Percentiles rank a stretch among this genome's conserved stretches.
Conservation (phyloP, 2,797 vertebrate species). For the Potorous gilbertii region DNA sequence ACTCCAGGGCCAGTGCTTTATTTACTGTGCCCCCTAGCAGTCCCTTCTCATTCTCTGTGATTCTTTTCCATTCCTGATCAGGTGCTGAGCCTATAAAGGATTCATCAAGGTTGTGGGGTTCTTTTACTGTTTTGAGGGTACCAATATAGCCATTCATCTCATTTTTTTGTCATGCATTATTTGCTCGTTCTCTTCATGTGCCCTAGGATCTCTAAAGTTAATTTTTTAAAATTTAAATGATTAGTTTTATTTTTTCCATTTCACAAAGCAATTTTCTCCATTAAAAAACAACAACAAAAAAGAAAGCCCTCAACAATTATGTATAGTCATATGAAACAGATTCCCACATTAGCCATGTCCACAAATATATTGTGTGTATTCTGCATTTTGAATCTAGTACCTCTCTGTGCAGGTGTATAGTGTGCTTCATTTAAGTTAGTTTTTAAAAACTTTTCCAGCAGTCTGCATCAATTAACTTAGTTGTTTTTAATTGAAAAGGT, state of each 20-base stretch:
- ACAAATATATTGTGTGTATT: neutral
- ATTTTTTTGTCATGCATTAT: neutral
- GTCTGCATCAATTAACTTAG: neutral
- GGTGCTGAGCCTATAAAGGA: neutral
- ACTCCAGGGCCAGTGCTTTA: too few species aligned
- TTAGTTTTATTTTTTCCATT: neutral
- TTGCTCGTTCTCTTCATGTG: neutral
- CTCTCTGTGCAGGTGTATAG: neutral
- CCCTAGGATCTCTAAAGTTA: neutral
- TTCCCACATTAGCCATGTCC: neutral
- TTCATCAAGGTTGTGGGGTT: neutral
- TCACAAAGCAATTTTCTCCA: neutral
- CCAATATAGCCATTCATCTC: neutral
- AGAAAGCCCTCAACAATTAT: neutral
- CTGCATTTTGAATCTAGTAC: neutral
- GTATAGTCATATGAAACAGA: neutral
- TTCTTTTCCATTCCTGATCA: neutral
- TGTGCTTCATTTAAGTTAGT: neutral
- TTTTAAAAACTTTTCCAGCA: neutral
- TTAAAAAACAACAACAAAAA: neutral
- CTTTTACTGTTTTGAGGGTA: neutral
- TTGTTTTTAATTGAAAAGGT: neutral
- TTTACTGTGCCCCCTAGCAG: too few species aligned
- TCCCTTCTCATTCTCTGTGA: neutral
- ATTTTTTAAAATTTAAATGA: neutral